Base-by-base conservation (phyloP, 2,888 invertebrate species). In the Buathra laborator region DNA sequence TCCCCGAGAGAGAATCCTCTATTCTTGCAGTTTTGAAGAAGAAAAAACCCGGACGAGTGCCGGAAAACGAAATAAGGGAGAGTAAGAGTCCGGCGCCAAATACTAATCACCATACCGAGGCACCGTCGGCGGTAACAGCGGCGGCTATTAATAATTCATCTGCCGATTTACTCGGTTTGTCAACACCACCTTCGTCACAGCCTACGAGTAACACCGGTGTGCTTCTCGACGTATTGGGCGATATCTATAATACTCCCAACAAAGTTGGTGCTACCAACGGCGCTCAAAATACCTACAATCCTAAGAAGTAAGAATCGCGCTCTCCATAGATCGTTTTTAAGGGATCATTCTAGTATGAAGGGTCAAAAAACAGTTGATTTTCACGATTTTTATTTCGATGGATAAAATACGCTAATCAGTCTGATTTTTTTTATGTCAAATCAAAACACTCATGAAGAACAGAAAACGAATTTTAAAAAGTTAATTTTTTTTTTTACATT, bases 1-100 rank as follows among this genome's bases (percentile, higher is more conserved):
- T 99, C 95, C 99, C 99, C 4, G 99, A 99, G 94, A 96, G 99
- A 88, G 99, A 99, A 94, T 99, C 99, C 85, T 99, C 99, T 14
- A 99, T 99, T 91, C 95, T 99, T 89, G 98, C 99, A 75, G 99
- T 99, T 87, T 95, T 99, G 91, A 99, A 99, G 95, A 99, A 99
- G 95, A 99, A 99, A 95, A 99, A 99, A 93, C 99, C 99, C 0
- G 98, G 98, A 0, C 96, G 98, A 86, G 97, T 99, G 87, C 98
- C 98, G 76, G 98, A 98, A 94, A 97, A 97, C 91, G 97, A 97
- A 93, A 96, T 97, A 78, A 96, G 97, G 88, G 97, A 97, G 90
- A 96, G 97, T 81, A 97, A 97, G 93, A 97, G 97, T 92, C 97
- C 97, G 56, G 95, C 95, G 12, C 94, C 95, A 16, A 94, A 94